Base-by-base conservation (phyloP, 2,888 invertebrate genomes). In the Dascillus cervinus region DNA sequence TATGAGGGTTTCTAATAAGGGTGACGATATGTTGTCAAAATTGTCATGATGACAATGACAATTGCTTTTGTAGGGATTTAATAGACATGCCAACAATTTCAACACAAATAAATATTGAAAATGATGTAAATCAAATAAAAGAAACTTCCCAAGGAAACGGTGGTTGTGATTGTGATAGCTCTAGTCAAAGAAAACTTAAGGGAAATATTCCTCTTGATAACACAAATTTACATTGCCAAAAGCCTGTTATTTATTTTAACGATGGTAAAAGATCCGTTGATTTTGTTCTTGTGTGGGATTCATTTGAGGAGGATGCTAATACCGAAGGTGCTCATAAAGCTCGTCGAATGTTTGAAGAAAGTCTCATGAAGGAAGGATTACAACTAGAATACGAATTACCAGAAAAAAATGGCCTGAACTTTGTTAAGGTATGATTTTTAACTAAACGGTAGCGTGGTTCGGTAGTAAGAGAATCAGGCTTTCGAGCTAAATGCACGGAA, bases 231-330 rank as follows among this genome's bases (percentile, higher is more conserved):
- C 44, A 52, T 37, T 61, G 58, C 47, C 53, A 56, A 2, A 71
- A 70, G 45, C 71, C 72, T 0, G 76, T 77, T 1, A 64, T 82
- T 34, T 77, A 71, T 43, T 85, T 86, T 61, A 71, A 71, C 41
- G 86, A 86, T 60, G 79, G 79, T 5, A 61, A 71, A 4, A 72
- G 82, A 12, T 77, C 81, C 3, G 78, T 87, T 47, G 86, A 87
- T 65, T 87, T 80, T 64, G 77, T 86, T 23, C 59, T 88, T 29
- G 87, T 82, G 4, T 88, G 85, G 79, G 82, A 83, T 59, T 65
- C 73, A 29, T 62, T 58, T 10, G 62, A 71, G 39, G 71, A 72
- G 24, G 70, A 74, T 26, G 70, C 74, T 2, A 64, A 45, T 6
- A 50, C 47, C 11, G 44, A 52, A 11, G 66, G 68, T 2, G 62